Evolutionary conservation across 2,888 invertebrate species (phyloP), one percentile per base, ranked within the genome.

Genomic region (Leptinotarsa haldemani): DNA sequence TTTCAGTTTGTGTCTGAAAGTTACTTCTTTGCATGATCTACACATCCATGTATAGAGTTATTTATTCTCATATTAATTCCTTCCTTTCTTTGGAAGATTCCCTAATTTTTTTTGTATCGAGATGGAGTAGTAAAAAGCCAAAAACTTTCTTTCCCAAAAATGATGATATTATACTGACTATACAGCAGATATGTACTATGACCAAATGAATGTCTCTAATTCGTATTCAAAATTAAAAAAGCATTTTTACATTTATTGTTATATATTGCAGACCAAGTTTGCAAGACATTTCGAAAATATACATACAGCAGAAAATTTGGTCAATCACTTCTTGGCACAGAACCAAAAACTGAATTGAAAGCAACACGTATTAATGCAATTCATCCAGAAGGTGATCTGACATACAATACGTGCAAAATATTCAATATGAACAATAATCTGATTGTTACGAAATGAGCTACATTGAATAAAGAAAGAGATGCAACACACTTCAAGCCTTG

Each of bases 191-290:
- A 22, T 18, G 20, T 13, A 65, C 50, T 65, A 50, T 25, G 20
- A 48, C 50, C 48, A 46, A 48, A 46, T 65, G 48, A 50, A 65
- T 47, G 48, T 50, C 48, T 20, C 20, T 9, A 16, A 65, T 18
- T 48, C 7, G 15, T 48, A 48, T 3, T 48, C 48, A 12, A 65
- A 65, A 65, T 65, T 46, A 56, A 68, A 68, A 40, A 68, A 58
- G 20, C 68, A 68, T 56, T 58, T 68, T 58, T 68, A 56, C 46
- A 53, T 18, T 3, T 68, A 46, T 56, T 68, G 53, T 20, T 5
- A 50, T 18, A 68, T 20, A 56, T 18, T 56, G 20, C 56, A 68
- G 16, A 56, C 56, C 18, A 52, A 66, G 25, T 66, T 66, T 47
- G 66, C 66, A 16, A 18, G 66, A 18, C 66, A 66, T 20, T 22